These are phyloP conservation scores for Monochamus alternatus DNA, from an alignment of 2,888 invertebrate genomes.

Conservation along the genomic window DNA sequence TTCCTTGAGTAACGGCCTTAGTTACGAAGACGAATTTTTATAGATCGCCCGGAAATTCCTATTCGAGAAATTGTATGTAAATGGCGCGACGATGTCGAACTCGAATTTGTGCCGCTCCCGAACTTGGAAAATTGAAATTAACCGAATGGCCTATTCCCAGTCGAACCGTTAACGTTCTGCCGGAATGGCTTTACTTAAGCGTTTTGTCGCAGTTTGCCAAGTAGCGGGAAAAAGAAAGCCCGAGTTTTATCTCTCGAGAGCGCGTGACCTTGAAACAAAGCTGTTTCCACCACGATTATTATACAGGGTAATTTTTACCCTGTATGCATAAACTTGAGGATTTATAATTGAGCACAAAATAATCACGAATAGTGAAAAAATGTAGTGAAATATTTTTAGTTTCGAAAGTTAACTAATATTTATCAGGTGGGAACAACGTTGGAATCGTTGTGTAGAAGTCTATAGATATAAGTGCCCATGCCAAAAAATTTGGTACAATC, in stretches of 20 bases:
- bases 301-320: too few species aligned
- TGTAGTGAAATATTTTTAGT: too few species aligned
- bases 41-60: constrained; percentile 7
- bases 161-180: constrained; percentile 1
- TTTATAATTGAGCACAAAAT: too few species aligned
- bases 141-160: constrained; percentile 8
- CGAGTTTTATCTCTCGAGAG: background rate
- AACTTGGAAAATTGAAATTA: constrained; percentile 9
- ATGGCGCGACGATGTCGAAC: constrained; percentile 6
- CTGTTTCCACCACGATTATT: background rate
- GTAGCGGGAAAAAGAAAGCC: background rate
- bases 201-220: constrained; percentile 5
- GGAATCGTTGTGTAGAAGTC: too few species aligned
- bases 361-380: too few species aligned
- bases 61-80: constrained; percentile 10
- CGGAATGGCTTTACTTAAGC: constrained; percentile 8
- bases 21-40: background rate
- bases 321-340: too few species aligned
- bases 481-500: too few species aligned
- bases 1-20: background rate
- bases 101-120: constrained; percentile 9
- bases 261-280: background rate
- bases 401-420: too few species aligned
- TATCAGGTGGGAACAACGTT: too few species aligned
- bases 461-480: too few species aligned